A percentile compares a stretch with the other conserved stretches of the same genome.
These are phyloP conservation scores for Lissocephala sabroskyi DNA, from an alignment of 2,888 invertebrate genomes.

Conservation along the genomic window DNA sequence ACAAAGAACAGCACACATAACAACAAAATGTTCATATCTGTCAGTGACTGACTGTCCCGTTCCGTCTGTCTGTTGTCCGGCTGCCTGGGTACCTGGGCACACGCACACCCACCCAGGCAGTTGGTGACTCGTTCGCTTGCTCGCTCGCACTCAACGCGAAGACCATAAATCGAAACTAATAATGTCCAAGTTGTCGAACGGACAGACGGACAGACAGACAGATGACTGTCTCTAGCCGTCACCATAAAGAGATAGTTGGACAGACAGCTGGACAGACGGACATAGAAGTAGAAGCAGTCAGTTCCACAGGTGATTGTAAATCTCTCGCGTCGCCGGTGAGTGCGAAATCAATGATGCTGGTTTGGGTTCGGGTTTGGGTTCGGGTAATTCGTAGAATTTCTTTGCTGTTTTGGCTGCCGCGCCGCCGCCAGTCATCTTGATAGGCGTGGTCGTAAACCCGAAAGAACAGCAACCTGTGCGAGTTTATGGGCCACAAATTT, in stretches of 20 bases:
- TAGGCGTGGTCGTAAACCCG: slow-evolving; percentile 41
- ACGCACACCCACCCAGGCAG: slow-evolving; percentile 16
- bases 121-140: too few relatives aligned
- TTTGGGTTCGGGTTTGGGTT: too few relatives aligned
- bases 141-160: slow-evolving; percentile 4
- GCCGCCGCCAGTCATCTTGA: slow-evolving; percentile 23
- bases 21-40: slow-evolving; percentile 39
- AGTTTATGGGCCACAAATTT: slow-evolving; percentile 36
- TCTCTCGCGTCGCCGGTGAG: too few relatives aligned
- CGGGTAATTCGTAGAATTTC: too few relatives aligned
- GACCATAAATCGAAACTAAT: slow-evolving; percentile 55
- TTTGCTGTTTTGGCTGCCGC: too few relatives aligned
- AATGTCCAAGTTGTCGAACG: slow-evolving; percentile 60
- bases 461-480: too few relatives aligned
- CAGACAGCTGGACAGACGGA: slow-evolving; percentile 14
- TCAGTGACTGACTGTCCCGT: too few relatives aligned
- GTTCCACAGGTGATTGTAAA: too few relatives aligned
- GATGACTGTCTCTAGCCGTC: slow-evolving; percentile 30
- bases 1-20: slow-evolving; percentile 56
- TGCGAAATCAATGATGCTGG: slow-evolving; percentile 2
- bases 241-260: slow-evolving; percentile 36
- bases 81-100: slow-evolving; percentile 40
- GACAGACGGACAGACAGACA: neutral
- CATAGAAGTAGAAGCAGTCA: neutral
- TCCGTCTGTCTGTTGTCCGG: too few relatives aligned